Percentiles rank a stretch among this genome's conserved stretches.
phyloP scores from a whole-genome alignment of 1,140 invertebrate species.

The Dinoponera quadriceps region DNA sequence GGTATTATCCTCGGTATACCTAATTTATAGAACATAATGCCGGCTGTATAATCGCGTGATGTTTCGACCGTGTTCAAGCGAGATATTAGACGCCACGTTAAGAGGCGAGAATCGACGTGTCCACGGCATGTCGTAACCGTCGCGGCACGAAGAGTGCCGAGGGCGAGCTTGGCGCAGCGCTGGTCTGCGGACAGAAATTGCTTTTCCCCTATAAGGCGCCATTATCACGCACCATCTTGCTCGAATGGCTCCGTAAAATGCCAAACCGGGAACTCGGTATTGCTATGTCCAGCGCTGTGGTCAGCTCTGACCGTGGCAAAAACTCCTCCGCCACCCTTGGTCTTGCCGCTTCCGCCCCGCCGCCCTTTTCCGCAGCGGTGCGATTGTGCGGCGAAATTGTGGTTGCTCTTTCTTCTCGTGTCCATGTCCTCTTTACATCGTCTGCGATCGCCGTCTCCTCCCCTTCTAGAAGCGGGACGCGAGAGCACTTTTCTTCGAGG shows the following conservation, averaged over 20 bases:
- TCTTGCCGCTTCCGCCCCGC: constrained; percentile 27
- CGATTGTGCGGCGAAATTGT: constrained; percentile 79
- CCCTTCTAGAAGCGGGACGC: constrained; percentile 43
- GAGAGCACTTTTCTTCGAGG: constrained; percentile 72
- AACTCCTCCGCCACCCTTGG: constrained; percentile 47
- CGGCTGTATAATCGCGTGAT: constrained; percentile 12
- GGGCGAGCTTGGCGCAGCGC: constrained; percentile 28
- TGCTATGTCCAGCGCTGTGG: constrained; percentile 80
- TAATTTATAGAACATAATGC: constrained; percentile 32
- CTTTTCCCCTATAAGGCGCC: constrained; percentile 83
- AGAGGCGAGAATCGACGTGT: constrained; percentile 78
- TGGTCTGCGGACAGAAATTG: constrained; percentile 80
- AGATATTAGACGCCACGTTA: constrained; percentile 77
- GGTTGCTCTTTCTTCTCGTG: constrained; percentile 70
- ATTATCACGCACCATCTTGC: constrained; percentile 85
- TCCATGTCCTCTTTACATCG: constrained; percentile 65
- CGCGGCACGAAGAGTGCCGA: constrained; percentile 42
- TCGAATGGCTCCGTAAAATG: constrained; percentile 83
- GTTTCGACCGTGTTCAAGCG: constrained; percentile 4
- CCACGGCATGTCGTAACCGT: constrained; percentile 72
- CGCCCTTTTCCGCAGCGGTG: constrained; percentile 56
- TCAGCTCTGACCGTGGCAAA: constrained; percentile 76
- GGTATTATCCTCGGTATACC: constrained; percentile 12
- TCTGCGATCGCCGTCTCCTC: constrained; percentile 20
- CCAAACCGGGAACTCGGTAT: constrained; percentile 77